Base-by-base conservation (phyloP, 2,888 invertebrate species). In the Steromphala cineraria region DNA sequence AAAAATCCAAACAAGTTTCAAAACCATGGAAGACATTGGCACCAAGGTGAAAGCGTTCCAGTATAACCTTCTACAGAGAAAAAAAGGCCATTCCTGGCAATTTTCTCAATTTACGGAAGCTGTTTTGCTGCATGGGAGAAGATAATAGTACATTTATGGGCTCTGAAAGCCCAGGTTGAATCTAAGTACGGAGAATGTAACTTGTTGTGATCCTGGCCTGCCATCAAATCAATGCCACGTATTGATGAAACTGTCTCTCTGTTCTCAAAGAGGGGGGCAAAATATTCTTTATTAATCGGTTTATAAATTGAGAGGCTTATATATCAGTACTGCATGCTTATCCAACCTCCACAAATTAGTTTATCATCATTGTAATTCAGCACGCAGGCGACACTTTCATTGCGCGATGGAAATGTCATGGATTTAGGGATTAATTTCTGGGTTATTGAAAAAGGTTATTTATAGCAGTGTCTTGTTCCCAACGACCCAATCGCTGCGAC, bases 291-390 rank as follows among this genome's bases (percentile, higher is more conserved):
- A 62, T 62, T 62, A 62, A 62, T 62, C 15, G 62, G 62, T 62
- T 62, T 62, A 62, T 62, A 62, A 62, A 62, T 62, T n/a, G 62
- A 62, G 28, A 62, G 62, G 62, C 62, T 62, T 62, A 62, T 62
- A 28, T 62, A 28, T 28, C 28, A 17, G 62, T 24, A 13, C 62
- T 62, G 28, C 24, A 62, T 62, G 62, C 24, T 62, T 62, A 62
- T 28, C 62, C 62, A 24, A 28, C 62, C 28, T 19, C 62, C 24
- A 62, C 28, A 62, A 62, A 62, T 62, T 62, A 62, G 62, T 62
- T 62, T 62, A 62, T 62, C 62, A 62, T 62, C n/a, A 62, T 62
- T 62, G 62, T 62, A 62, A 62, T 62, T 62, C 62, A 62, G 13
- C 24, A 24, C 62, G 24, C 28, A 17, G 15, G 28, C n/a, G 62